A percentile compares a stretch with the other conserved stretches of the same genome.
Conservation (phyloP, 2,888 invertebrate genomes). For the Gandaritis pyraliata region DNA sequence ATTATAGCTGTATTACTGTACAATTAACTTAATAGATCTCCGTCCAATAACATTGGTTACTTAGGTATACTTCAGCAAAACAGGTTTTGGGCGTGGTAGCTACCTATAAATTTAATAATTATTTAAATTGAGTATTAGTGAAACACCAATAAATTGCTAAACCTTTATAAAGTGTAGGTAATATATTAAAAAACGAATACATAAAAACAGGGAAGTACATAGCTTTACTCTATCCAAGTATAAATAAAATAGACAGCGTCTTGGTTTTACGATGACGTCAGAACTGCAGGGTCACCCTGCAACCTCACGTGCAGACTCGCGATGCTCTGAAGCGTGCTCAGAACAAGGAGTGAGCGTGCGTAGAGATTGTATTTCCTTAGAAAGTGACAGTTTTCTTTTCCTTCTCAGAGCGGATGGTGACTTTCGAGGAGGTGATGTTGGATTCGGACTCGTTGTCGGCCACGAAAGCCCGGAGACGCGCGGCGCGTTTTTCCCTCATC, state of each 20-base stretch:
- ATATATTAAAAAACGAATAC: conserved; percentile 50
- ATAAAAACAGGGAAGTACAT: conserved; percentile 71
- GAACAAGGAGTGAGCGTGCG: conserved; percentile 47
- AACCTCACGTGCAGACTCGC: conserved; percentile 56
- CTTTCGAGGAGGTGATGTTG: conserved; percentile 63
- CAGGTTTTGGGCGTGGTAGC: no score
- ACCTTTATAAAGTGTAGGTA: conserved; percentile 35
- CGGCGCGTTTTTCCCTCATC: conserved; percentile 88
- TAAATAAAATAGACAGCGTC: conserved; percentile 75
- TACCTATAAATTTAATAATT: no score
- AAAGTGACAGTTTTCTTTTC: conserved; percentile 82
- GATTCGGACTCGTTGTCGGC: conserved; percentile 83
- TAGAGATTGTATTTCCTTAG: conserved; percentile 48
- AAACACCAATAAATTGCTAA: background rate
- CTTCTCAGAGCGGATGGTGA: conserved; percentile 72
- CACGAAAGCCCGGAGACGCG: conserved; percentile 88
- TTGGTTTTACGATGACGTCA: conserved; percentile 59
- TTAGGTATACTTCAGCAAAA: no score
- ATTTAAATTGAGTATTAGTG: background rate
- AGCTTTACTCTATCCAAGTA: conserved; percentile 75
- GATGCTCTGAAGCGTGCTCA: conserved; percentile 51
- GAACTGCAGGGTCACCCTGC: conserved; percentile 72
- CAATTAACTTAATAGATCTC: background rate
- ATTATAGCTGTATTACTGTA: background rate
- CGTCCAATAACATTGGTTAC: no score